A percentile compares a stretch with the other conserved stretches of the same genome.
Conservation (phyloP, 2,113 vertebrate species). For the Bufo gargarizans region DNA sequence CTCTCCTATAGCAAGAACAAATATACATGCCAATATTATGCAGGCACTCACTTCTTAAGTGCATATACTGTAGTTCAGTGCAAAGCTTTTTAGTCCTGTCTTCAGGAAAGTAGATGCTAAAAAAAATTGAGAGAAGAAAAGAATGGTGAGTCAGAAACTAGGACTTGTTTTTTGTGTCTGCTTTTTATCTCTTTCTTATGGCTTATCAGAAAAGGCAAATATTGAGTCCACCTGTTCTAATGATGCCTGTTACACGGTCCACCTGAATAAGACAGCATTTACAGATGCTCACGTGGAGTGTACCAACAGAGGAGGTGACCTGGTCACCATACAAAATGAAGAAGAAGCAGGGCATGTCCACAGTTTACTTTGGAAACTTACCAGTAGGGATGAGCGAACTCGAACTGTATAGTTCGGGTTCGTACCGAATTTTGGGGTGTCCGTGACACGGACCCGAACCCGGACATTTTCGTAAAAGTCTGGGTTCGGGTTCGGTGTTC, state of each 20-base stretch:
- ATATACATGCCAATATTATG: conserved; percentile 62
- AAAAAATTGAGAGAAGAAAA: neutral
- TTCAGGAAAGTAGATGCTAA: neutral
- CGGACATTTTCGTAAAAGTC: too few species aligned
- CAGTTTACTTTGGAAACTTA: conserved; percentile 63
- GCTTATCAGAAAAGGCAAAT: neutral
- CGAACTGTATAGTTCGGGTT: too few species aligned
- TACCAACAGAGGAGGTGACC: conserved; percentile 67
- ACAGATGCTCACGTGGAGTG: conserved; percentile 63
- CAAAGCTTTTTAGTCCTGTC: neutral
- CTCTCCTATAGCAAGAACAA: conserved; percentile 60
- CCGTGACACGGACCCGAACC: too few species aligned
- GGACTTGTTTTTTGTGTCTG: conserved; percentile 11
- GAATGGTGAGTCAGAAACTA: conserved; percentile 45
- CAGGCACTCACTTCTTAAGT: conserved; percentile 15
- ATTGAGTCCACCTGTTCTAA: conserved; percentile 63
- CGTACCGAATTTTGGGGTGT: too few species aligned
- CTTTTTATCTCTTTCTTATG: neutral
- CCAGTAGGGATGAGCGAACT: too few species aligned
- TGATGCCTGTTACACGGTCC: conserved; percentile 71
- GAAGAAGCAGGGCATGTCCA: conserved; percentile 63
- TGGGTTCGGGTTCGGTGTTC: too few species aligned
- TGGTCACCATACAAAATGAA: conserved; percentile 63
- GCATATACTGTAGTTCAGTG: neutral
- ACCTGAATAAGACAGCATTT: conserved; percentile 62